Conservation (phyloP, 1,140 invertebrate species). For the Rhynchophorus ferrugineus region DNA sequence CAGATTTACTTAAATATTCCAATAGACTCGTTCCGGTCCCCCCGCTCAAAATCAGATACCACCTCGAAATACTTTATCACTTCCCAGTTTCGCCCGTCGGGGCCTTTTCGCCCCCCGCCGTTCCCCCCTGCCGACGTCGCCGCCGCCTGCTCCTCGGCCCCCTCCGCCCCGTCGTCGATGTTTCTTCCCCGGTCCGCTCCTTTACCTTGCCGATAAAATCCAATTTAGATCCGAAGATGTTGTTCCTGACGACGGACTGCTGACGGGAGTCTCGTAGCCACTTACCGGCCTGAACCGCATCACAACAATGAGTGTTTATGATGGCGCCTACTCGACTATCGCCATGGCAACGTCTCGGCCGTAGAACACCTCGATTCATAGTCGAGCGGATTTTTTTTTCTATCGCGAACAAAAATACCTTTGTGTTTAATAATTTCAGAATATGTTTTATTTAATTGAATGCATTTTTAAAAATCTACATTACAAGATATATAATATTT, state of each 20-base stretch:
- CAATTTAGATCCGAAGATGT: conserved; percentile 34
- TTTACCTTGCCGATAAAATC: conserved; percentile 33
- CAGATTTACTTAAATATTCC: neutral
- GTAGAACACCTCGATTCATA: conserved; percentile 18
- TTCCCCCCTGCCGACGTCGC: conserved; percentile 17
- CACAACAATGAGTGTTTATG: conserved; percentile 43
- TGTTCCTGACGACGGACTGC: conserved; percentile 16
- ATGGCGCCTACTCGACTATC: conserved; percentile 41
- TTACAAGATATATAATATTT: no score
- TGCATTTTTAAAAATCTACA: no score
- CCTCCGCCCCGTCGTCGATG: no score
- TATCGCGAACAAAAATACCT: no score
- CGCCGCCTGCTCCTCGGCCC: no score
- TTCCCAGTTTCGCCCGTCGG: neutral
- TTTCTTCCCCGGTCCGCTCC: no score
- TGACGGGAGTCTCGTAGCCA: conserved; percentile 29
- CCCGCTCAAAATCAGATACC: neutral
- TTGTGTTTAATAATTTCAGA: no score
- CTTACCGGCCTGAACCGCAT: conserved; percentile 37
- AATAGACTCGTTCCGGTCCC: neutral
- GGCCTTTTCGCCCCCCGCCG: conserved; percentile 16
- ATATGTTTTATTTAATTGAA: no score
- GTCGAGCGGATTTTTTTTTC: conserved; percentile 8
- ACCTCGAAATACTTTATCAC: neutral
- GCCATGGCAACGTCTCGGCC: conserved; percentile 36